phyloP scores from a whole-genome alignment of 2,888 invertebrate species.

The Odontomyia ornata region DNA sequence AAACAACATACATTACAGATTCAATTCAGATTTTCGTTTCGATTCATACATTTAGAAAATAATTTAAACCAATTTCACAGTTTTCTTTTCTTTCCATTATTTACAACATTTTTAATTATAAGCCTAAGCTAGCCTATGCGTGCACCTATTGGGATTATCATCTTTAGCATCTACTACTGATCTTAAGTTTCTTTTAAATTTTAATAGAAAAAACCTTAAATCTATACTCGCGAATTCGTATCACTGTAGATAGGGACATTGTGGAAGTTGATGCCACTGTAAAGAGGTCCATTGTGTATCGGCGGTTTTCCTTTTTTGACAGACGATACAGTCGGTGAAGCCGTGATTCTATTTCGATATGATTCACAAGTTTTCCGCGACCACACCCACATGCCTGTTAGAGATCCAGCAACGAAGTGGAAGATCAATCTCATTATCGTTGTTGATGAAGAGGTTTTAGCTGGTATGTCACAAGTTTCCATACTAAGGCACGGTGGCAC shows the following conservation, averaged over 20 bases:
- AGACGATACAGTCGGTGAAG: constrained; percentile 52
- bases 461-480: constrained; percentile 58
- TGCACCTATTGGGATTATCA: constrained; percentile 38
- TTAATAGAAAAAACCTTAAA: constrained; percentile 17
- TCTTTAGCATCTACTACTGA: constrained; percentile 6
- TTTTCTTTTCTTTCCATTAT: not conserved
- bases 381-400: constrained; percentile 65
- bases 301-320: constrained; percentile 58
- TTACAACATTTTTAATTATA: not conserved
- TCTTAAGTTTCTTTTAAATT: not conserved
- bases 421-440: constrained; percentile 59
- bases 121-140: constrained; percentile 17
- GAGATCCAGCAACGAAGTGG: constrained; percentile 60
- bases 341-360: constrained; percentile 57
- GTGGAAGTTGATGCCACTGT: constrained; percentile 63
- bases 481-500: constrained; percentile 58
- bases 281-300: constrained; percentile 56
- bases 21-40: constrained; percentile 11
- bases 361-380: constrained; percentile 63
- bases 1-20: constrained; percentile 26
- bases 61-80: constrained; percentile 41
- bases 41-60: constrained; percentile 11
- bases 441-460: constrained; percentile 57
- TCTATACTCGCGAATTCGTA: constrained; percentile 57
- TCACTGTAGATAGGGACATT: constrained; percentile 60